A percentile compares a stretch with the other conserved stretches of the same genome.
These are phyloP conservation scores for Collichthys lucidus DNA, from an alignment of 2,113 vertebrate genomes.

Conservation along the genomic window DNA sequence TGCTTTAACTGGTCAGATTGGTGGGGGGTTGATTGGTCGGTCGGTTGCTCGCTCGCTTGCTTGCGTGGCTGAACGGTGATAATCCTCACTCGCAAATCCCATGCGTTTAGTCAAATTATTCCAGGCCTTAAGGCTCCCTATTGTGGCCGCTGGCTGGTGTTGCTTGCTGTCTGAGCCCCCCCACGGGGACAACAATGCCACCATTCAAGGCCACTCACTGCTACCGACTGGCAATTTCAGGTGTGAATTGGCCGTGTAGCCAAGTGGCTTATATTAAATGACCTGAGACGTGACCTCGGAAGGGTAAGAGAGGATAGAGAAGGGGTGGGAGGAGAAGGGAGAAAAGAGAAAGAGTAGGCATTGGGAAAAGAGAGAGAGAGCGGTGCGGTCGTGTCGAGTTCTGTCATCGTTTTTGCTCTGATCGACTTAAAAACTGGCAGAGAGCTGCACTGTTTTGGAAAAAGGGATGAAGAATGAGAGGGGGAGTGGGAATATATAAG, in stretches of 20 bases:
- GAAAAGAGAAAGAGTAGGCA: conserved; percentile 40
- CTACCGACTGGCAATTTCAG: conserved; percentile 78
- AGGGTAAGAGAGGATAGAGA: conserved; percentile 43
- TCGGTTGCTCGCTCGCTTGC: conserved; percentile 51
- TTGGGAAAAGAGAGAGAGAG: conserved; percentile 40
- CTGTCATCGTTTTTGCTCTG: conserved; percentile 52
- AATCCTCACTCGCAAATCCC: conserved; percentile 80
- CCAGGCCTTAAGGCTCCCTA: conserved; percentile 77
- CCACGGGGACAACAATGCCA: conserved; percentile 79
- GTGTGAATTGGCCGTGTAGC: conserved; percentile 80
- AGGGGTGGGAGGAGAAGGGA: conserved; percentile 15
- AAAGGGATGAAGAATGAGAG: conserved; percentile 19
- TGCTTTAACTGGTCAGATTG: conserved; percentile 57
- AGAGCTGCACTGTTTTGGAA: conserved; percentile 38
- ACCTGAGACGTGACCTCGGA: conserved; percentile 73
- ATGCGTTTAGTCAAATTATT: conserved; percentile 83
- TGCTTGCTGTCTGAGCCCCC: conserved; percentile 76
- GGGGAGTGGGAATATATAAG: conserved; percentile 22
- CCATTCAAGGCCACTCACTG: conserved; percentile 78
- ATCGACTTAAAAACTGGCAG: conserved; percentile 49
- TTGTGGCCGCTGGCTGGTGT: conserved; percentile 73
- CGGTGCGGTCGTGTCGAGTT: conserved; percentile 48
- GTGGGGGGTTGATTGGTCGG: conserved; percentile 71
- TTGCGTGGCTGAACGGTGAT: conserved; percentile 77
- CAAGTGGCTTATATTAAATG: conserved; percentile 81